These are phyloP conservation scores for Minunthozetes semirufus DNA, from an alignment of 2,888 invertebrate genomes.

Conservation along the genomic window DNA sequence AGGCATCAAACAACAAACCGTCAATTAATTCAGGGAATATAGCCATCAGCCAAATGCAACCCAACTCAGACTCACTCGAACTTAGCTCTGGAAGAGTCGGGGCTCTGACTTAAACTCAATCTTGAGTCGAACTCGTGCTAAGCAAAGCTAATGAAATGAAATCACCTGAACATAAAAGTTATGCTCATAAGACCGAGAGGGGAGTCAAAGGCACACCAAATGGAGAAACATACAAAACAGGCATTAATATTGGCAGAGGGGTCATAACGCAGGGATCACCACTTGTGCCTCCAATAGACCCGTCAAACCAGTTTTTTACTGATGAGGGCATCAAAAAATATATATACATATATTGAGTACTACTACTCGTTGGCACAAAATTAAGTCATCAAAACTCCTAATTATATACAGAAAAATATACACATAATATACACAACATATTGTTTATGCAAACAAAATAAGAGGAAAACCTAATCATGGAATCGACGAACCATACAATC, in stretches of 20 bases:
- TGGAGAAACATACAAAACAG: background rate
- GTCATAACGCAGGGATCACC: constrained; percentile 1
- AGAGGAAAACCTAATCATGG: background rate
- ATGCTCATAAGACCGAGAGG: constrained; percentile 1
- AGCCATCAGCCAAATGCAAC: constrained; percentile 9
- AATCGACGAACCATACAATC: background rate
- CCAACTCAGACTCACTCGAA: background rate
- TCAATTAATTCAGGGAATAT: constrained; percentile 24
- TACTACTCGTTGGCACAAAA: constrained; percentile 27
- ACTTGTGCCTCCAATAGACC: background rate
- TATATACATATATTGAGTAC: background rate
- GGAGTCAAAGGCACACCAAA: background rate
- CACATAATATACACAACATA: background rate
- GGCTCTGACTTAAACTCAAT: background rate
- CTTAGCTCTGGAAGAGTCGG: background rate
- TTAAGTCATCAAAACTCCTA: constrained; percentile 30
- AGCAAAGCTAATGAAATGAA: constrained; percentile 29
- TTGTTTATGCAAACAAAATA: constrained; percentile 20
- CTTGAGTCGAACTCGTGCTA: constrained; percentile 17
- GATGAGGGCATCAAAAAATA: constrained; percentile 16
- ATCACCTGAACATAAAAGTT: constrained; percentile 24
- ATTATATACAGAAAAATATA: constrained; percentile 4
- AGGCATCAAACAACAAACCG: constrained; percentile 18
- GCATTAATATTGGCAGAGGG: background rate
- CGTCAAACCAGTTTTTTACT: constrained; percentile 21